A percentile compares a stretch with the other conserved stretches of the same genome.
These are phyloP conservation scores for Dicerorhinus sumatrensis DNA, from an alignment of 2,113 vertebrate genomes.

Conservation along the genomic window DNA sequence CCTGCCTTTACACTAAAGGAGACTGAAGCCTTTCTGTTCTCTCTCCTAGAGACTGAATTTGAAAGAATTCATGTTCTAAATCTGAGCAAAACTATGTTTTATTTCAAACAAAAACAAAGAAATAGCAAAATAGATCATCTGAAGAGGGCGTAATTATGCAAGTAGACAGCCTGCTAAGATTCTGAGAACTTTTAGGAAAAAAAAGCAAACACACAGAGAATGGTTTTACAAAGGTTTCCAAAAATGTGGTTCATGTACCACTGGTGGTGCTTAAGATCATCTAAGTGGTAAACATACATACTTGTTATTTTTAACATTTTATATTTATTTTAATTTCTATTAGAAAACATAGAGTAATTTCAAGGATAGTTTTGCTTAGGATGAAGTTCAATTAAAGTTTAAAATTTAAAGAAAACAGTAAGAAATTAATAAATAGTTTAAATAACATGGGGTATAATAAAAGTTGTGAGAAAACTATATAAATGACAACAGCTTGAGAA, in stretches of 20 bases:
- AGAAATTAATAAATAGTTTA: neutral
- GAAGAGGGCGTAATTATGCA: neutral
- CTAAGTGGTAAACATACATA: neutral
- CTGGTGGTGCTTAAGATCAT: neutral
- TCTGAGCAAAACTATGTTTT: neutral
- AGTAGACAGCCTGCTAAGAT: neutral
- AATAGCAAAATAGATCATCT: neutral
- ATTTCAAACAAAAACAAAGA: conserved; percentile 19
- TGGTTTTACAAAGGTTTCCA: conserved; percentile 12
- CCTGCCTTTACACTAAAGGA: neutral
- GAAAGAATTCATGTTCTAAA: neutral
- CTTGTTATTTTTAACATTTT: neutral
- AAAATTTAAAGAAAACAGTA: neutral
- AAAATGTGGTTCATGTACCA: neutral
- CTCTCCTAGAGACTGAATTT: neutral
- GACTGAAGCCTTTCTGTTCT: neutral
- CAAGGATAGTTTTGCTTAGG: neutral
- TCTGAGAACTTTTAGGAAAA: neutral
- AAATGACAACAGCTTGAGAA: neutral
- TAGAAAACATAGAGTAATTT: neutral
- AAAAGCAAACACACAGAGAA: neutral
- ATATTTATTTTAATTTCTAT: neutral
- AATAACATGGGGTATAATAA: neutral
- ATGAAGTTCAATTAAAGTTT: neutral
- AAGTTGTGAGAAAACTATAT: neutral